Conservation (phyloP, 2,888 invertebrate species). For the Nymphalis urticae region DNA sequence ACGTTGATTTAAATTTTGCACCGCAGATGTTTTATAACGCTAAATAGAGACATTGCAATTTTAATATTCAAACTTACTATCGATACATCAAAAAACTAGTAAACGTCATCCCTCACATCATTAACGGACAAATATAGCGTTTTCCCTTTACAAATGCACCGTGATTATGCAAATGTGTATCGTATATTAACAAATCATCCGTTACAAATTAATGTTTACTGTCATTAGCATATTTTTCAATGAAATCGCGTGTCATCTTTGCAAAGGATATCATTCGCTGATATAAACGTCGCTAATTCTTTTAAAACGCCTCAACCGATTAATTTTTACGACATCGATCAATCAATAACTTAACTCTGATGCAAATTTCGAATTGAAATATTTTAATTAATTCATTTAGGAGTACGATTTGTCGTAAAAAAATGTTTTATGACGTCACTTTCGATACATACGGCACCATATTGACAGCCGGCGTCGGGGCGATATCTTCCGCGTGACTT, state of each 20-base stretch:
- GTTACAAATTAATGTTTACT: slow-evolving; percentile 80
- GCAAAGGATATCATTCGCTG: slow-evolving; percentile 39
- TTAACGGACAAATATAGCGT: slow-evolving; percentile 49
- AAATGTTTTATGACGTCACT: slow-evolving; percentile 61
- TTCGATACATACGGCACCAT: slow-evolving; percentile 39
- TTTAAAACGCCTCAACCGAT: slow-evolving; percentile 48
- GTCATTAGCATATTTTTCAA: slow-evolving; percentile 73
- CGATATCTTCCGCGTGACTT: slow-evolving; percentile 72
- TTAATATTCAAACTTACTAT: slow-evolving; percentile 59
- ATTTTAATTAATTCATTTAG: slow-evolving; percentile 71
- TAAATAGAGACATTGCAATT: slow-evolving; percentile 56
- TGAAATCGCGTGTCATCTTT: slow-evolving; percentile 72
- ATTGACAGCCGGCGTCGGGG: slow-evolving; percentile 53
- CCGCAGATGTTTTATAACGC: slow-evolving; percentile 58
- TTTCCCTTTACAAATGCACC: slow-evolving; percentile 49
- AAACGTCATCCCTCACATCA: slow-evolving; percentile 67
- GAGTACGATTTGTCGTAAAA: slow-evolving; percentile 62
- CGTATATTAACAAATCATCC: slow-evolving; percentile 78
- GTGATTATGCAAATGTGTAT: slow-evolving; percentile 70
- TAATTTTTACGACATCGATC: slow-evolving; percentile 72
- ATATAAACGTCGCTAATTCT: slow-evolving; percentile 63
- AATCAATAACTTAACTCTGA: slow-evolving; percentile 62
- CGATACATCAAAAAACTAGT: slow-evolving; percentile 68
- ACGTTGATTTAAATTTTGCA: slow-evolving; percentile 47
- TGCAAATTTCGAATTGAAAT: slow-evolving; percentile 55